Evolutionary conservation across 2,797 vertebrate species (phyloP).

Genomic region (Tinamus major): DNA sequence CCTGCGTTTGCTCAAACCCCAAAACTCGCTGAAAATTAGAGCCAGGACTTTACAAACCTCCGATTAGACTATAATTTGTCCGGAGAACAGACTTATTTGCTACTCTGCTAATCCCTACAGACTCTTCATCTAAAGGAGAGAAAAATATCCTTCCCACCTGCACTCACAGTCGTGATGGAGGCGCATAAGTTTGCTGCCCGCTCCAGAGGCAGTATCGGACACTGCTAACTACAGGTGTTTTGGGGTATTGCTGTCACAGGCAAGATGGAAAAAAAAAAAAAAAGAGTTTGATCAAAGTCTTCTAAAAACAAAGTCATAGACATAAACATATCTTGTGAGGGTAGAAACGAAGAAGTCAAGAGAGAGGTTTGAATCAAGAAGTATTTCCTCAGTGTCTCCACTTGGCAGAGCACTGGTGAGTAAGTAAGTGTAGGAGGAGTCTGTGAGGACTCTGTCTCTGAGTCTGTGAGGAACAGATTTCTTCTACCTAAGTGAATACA

Average conservation of each 20-base stretch:
- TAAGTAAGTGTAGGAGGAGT: rapidly evolving
- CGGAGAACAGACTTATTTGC: slow-evolving; percentile 29
- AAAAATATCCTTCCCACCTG: background rate
- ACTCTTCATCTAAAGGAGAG: background rate
- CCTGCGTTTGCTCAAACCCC: background rate
- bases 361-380: background rate
- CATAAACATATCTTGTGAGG: background rate
- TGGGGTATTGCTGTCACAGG: background rate
- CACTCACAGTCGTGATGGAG: background rate
- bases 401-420: rapidly evolving
- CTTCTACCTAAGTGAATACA: background rate
- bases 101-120: background rate
- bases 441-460: no score
- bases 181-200: background rate
- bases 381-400: background rate
- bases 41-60: slow-evolving; percentile 1
- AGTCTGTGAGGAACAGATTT: background rate
- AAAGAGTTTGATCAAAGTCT: background rate
- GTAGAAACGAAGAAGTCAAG: background rate
- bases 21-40: slow-evolving; percentile 13
- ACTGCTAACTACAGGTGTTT: background rate
- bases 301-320: background rate
- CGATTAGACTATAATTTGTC: slow-evolving; percentile 11
- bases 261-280: background rate
- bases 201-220: background rate